Base-by-base conservation (phyloP, 2,888 invertebrate genomes). In the Conchocele bisecta region DNA sequence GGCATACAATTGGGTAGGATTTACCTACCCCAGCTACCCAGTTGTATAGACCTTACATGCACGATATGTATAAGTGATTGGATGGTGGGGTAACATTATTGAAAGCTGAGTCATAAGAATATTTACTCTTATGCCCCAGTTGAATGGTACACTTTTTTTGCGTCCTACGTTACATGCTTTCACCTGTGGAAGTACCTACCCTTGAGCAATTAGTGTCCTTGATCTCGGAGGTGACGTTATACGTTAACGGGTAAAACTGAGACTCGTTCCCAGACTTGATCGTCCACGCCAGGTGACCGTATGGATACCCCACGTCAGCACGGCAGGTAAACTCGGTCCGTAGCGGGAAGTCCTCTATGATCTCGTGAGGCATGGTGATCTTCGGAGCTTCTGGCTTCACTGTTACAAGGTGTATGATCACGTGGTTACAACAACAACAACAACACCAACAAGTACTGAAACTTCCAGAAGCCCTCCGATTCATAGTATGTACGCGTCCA, bases 301-400 rank as follows among this genome's bases (percentile, higher is more conserved):
- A 24, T 0, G 81, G 81, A 39, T 72, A 72, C 9, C 81, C 81
- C 7, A 77, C 79, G 39, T 81, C 63, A 3, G 74, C 81, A 26
- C 61, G 46, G 26, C 81, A 81, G 17, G 51, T 58, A 28, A 81
- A 59, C 6, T 59, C 58, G 11, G 67, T 46, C 6, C 69, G 48
- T 5, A 64, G 44, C 9, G 48, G 57, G 11, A 60, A 28, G 7
- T 58, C 69, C 33, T 81, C 76, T 11, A 81, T 48, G 6, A 81
- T 72, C 39, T 66, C 67, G n/a, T 53, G 61, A 2, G 81, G 81
- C 29, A 71, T 29, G n/a, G 41, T 42, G 39, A 81, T 41, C 22
- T 51, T 46, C 11, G 81, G 81, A 7, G 65, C 64, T 35, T 69
- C 64, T 24, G 79, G 79, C 35, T 75, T 70, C 1, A 59, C 79